Percentiles rank a stretch among this genome's conserved stretches.
Conservation (phyloP, 2,113 vertebrate species). For the Mustelus asterias region DNA sequence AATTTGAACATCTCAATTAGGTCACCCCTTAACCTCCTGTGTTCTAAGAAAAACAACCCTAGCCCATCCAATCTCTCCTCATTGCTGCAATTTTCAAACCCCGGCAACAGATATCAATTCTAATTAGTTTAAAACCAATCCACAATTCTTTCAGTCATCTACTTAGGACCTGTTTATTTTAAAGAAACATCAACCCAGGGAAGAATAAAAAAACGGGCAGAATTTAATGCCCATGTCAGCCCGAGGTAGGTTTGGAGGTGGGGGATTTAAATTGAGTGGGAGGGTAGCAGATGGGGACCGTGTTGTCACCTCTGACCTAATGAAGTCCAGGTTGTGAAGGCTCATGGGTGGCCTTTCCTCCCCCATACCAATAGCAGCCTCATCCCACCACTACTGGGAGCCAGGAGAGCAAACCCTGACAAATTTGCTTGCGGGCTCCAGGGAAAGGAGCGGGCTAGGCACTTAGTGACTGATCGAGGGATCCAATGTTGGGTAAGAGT, state of each 20-base stretch:
- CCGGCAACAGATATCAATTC: background rate
- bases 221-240: background rate
- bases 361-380: background rate
- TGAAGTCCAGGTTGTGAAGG: background rate
- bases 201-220: background rate
- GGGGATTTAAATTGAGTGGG: background rate
- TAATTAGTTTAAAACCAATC: constrained; percentile 4
- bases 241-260: background rate
- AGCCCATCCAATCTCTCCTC: no score
- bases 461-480: no score
- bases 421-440: no score
- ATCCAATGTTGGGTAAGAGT: no score
- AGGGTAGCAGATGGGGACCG: background rate
- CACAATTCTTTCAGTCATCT: background rate
- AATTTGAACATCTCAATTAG: no score
- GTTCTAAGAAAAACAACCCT: no score
- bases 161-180: background rate
- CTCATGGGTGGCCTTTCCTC: background rate
- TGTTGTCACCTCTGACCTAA: background rate
- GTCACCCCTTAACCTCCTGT: no score
- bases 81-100: no score
- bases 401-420: no score
- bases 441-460: no score
- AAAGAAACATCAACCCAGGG: background rate
- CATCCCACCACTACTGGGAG: no score